Conservation (phyloP, 2,888 invertebrate species). For the Aphodius sticticus region DNA sequence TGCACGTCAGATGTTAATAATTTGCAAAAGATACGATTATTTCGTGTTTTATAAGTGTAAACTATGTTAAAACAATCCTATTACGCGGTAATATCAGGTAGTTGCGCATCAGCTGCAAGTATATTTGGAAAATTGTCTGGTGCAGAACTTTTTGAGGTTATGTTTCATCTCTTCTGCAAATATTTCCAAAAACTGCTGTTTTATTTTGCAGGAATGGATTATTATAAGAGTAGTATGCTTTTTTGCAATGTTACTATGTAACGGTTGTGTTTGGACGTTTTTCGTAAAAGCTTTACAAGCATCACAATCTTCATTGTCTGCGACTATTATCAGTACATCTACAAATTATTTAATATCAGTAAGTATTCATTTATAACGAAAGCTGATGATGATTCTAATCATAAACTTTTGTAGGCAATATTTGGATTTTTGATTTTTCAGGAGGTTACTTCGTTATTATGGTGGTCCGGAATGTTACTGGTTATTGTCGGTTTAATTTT, state of each 20-base stretch:
- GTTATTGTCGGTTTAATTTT: conserved; percentile 76
- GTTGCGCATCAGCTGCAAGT: conserved; percentile 70
- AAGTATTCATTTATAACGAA: conserved; percentile 48
- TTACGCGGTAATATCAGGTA: conserved; percentile 66
- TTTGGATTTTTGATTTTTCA: conserved; percentile 74
- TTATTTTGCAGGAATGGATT: conserved; percentile 52
- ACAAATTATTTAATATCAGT: conserved; percentile 72
- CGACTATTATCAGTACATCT: conserved; percentile 70
- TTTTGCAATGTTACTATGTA: conserved; percentile 66
- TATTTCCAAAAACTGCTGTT: conserved; percentile 34
- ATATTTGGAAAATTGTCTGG: conserved; percentile 72
- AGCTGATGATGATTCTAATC: background rate
- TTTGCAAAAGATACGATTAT: conserved; percentile 4
- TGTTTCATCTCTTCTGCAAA: conserved; percentile 38
- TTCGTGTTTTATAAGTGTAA: background rate
- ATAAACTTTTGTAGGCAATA: conserved; percentile 68
- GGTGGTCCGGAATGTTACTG: conserved; percentile 76
- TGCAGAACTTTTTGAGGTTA: conserved; percentile 55
- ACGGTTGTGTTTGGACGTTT: conserved; percentile 69
- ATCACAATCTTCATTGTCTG: conserved; percentile 67
- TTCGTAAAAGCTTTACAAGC: conserved; percentile 70
- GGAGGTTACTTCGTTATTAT: conserved; percentile 72
- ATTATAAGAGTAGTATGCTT: conserved; percentile 57
- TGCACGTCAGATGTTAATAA: background rate
- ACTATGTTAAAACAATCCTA: conserved; percentile 44